Evolutionary conservation across 2,797 vertebrate genomes (phyloP).

Genomic region (Eulemur coronatus): DNA sequence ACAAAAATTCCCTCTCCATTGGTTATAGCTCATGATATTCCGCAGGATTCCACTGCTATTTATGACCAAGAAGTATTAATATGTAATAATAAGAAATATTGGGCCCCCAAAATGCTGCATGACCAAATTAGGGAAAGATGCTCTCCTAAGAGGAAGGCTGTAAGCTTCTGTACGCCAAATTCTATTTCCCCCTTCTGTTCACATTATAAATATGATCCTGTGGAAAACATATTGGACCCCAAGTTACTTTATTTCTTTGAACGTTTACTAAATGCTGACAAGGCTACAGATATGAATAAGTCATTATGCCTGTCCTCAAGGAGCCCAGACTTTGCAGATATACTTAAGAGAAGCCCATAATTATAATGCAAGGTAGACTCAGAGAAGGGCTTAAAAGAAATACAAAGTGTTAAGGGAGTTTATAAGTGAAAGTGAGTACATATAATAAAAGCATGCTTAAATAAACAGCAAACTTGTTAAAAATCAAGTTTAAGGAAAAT

Average conservation of each 20-base stretch:
- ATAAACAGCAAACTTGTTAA: background rate
- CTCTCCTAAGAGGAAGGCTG: background rate
- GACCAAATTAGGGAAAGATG: background rate
- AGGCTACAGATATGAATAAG: background rate
- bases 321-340: background rate
- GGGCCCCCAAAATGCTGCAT: background rate
- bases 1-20: background rate
- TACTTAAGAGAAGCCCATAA: background rate
- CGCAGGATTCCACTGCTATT: background rate
- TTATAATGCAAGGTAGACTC: background rate
- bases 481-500: conserved; percentile 15
- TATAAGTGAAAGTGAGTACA: background rate
- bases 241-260: background rate
- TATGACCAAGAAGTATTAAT: conserved; percentile 9
- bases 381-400: background rate
- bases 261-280: conserved; percentile 30
- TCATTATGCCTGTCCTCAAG: background rate
- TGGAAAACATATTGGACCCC: background rate
- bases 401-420: background rate
- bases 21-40: background rate
- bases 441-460: conserved; percentile 11
- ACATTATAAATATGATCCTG: background rate
- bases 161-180: background rate
- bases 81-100: background rate
- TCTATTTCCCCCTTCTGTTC: conserved; percentile 12